Conservation (phyloP, 2,113 vertebrate genomes). For the Chaetops frenatus region DNA sequence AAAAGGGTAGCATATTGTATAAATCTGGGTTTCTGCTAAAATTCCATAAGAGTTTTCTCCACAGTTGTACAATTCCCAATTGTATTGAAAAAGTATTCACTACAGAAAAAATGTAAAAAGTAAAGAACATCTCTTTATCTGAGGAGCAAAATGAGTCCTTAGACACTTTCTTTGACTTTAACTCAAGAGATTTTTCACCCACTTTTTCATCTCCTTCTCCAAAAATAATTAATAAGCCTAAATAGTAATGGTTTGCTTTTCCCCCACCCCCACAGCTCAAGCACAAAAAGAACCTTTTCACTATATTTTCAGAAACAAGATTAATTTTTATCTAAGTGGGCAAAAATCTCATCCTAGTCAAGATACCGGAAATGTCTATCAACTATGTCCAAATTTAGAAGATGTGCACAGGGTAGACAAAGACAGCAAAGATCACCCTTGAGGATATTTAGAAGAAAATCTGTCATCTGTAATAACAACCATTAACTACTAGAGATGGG, state of each 20-base stretch:
- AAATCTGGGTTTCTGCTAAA: not conserved
- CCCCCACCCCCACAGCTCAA: not conserved
- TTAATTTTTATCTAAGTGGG: not conserved
- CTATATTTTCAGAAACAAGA: not conserved
- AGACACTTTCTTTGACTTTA: not conserved
- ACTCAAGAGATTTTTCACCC: not conserved
- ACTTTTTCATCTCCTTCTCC: not conserved
- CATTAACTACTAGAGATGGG: conserved; percentile 45
- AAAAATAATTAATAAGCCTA: not conserved
- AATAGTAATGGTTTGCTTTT: not conserved
- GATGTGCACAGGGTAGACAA: conserved; percentile 3
- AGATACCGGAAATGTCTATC: not conserved
- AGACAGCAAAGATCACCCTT: conserved; percentile 45
- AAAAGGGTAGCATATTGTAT: not conserved
- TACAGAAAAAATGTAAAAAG: not conserved
- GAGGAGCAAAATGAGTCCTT: not conserved
- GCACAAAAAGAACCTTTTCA: not conserved
- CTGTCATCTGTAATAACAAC: conserved; percentile 63
- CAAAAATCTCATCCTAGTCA: not conserved
- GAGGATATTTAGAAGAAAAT: conserved; percentile 64
- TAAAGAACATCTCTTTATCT: not conserved
- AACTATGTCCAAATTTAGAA: conserved; percentile 33
- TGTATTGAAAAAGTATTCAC: not conserved
- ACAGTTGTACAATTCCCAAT: not conserved
- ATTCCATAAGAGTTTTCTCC: not conserved